A percentile compares a stretch with the other conserved stretches of the same genome.
Evolutionary conservation across 37 sponge, comb jelly and placozoan species (phyloP).

Genomic region (Diacarnus erythraeanus): DNA sequence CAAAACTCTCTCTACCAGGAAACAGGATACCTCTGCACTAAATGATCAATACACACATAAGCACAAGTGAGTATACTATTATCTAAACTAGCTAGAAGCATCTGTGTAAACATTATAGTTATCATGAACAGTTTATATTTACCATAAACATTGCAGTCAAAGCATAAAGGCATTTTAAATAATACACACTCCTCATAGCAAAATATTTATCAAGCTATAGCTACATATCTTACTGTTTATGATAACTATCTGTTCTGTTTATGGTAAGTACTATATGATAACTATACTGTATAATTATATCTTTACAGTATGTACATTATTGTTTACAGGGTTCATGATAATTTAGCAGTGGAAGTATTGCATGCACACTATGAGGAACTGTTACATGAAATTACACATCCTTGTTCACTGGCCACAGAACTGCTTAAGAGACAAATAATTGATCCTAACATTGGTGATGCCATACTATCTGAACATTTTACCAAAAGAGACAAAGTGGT

Average conservation of each 20-base stretch:
- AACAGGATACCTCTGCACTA: too few species aligned
- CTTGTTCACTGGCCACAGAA: not conserved
- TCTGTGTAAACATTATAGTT: not conserved
- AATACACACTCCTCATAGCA: not conserved
- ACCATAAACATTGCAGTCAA: not conserved
- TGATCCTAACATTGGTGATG: not conserved
- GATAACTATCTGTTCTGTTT: too few species aligned
- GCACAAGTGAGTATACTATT: not conserved
- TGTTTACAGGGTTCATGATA: not conserved
- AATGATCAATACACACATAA: too few species aligned
- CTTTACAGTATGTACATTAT: not conserved
- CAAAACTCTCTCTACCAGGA: too few species aligned
- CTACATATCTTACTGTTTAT: too few species aligned
- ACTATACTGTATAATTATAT: not conserved
- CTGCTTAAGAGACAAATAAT: not conserved
- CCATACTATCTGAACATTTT: not conserved
- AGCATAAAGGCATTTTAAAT: not conserved
- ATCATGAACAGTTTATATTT: too few species aligned
- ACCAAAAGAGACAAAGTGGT: not conserved
- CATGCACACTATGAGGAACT: not conserved
- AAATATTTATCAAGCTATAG: too few species aligned
- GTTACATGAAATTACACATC: not conserved
- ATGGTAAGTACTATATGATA: too few species aligned
- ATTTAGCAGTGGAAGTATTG: not conserved
- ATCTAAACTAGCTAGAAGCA: not conserved